Conservation (phyloP, 2,797 vertebrate species). For the Sebastes miniatus region DNA sequence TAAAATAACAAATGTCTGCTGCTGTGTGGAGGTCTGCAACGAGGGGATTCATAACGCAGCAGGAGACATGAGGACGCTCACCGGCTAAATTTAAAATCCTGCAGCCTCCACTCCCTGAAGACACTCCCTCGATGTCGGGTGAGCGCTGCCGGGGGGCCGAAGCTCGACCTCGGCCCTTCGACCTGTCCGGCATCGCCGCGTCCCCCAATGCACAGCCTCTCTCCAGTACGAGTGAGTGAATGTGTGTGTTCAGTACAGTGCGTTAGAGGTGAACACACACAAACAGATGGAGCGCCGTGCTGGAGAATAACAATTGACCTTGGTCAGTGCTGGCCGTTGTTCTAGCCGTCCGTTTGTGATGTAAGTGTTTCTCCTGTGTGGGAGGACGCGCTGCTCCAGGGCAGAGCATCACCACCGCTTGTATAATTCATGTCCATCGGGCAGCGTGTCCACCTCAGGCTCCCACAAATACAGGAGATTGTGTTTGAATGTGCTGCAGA, state of each 20-base stretch:
- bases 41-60: background rate
- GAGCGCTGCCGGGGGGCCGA: too few relatives aligned
- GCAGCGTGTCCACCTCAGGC: background rate
- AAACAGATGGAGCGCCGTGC: background rate
- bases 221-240: background rate
- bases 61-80: background rate
- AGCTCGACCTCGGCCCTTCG: background rate
- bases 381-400: background rate
- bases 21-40: background rate
- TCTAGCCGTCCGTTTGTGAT: slow-evolving; percentile 15
- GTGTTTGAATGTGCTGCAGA: background rate
- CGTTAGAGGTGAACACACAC: background rate
- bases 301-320: slow-evolving; percentile 28
- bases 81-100: background rate
- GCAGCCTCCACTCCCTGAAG: background rate
- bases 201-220: background rate
- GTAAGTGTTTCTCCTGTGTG: background rate
- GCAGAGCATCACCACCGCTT: background rate
- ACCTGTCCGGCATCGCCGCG: background rate
- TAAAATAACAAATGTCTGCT: slow-evolving; percentile 22
- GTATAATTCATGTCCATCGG: slow-evolving; percentile 19
- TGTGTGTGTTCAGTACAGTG: background rate
- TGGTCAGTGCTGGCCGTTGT: slow-evolving; percentile 16
- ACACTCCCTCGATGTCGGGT: background rate
- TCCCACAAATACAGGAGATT: background rate